Evolutionary conservation across 2,797 vertebrate species (phyloP).

Genomic region (Propithecus deckenii): DNA sequence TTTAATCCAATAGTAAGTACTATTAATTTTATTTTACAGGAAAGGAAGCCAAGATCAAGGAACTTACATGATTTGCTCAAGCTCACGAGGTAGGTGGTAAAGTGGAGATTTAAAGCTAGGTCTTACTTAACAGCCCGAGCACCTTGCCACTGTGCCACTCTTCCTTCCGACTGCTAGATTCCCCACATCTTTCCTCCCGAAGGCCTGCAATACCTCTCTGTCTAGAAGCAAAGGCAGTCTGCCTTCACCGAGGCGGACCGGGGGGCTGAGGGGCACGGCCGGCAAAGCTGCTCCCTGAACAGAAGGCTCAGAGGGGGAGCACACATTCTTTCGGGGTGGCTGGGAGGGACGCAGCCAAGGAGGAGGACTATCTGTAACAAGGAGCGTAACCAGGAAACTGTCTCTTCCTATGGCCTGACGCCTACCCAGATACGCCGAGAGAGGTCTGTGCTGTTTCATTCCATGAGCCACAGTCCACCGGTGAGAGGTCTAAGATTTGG

Average conservation of each 20-base stretch:
- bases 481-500: background rate
- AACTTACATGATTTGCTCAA: background rate
- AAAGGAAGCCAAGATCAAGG: constrained; percentile 34
- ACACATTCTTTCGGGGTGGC: background rate
- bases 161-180: background rate
- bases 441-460: background rate
- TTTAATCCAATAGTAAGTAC: background rate
- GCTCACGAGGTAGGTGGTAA: background rate
- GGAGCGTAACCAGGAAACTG: background rate
- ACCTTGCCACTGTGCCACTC: background rate
- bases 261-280: no score
- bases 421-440: background rate
- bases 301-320: background rate
- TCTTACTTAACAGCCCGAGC: background rate
- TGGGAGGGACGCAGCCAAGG: background rate
- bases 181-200: background rate
- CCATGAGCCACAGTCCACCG: background rate
- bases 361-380: background rate
- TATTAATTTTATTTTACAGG: constrained; percentile 2
- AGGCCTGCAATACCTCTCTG: background rate
- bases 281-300: background rate
- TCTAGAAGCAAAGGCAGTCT: background rate
- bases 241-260: background rate
- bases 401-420: background rate
- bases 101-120: background rate